These are phyloP conservation scores for Scomberomorus guttatus DNA, from an alignment of 2,797 vertebrate genomes.

Conservation along the genomic window DNA sequence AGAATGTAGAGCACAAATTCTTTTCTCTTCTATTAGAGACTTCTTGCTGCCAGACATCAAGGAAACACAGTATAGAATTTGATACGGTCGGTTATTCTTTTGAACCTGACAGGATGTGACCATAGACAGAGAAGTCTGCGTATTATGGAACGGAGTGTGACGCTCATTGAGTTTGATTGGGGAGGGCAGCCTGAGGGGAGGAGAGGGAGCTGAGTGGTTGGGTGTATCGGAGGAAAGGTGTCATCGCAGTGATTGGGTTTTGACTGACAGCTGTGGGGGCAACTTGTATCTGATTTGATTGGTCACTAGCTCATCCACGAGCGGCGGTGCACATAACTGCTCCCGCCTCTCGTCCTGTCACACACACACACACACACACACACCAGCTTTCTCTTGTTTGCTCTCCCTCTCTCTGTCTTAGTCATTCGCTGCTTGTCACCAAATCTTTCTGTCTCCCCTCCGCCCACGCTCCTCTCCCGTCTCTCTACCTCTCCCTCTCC, in stretches of 20 bases:
- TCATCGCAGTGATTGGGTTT: slow-evolving; percentile 68
- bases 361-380: slow-evolving; percentile 28
- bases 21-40: slow-evolving; percentile 44
- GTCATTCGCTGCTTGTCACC: slow-evolving; percentile 70
- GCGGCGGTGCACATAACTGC: slow-evolving; percentile 48
- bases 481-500: slow-evolving; percentile 45
- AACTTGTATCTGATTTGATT: slow-evolving; percentile 69
- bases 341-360: not conserved
- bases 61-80: slow-evolving; percentile 50
- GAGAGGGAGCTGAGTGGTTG: slow-evolving; percentile 44
- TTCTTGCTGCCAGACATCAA: slow-evolving; percentile 39
- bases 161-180: slow-evolving; percentile 56
- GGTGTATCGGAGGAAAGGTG: slow-evolving; percentile 62
- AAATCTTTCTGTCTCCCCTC: slow-evolving; percentile 64
- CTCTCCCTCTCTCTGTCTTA: slow-evolving; percentile 53
- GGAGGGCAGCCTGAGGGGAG: slow-evolving; percentile 17
- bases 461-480: slow-evolving; percentile 47
- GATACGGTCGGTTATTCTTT: slow-evolving; percentile 62
- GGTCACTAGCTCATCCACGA: slow-evolving; percentile 66
- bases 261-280: slow-evolving; percentile 73
- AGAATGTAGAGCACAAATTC: slow-evolving; percentile 53
- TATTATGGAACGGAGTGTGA: slow-evolving; percentile 43
- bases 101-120: slow-evolving; percentile 66
- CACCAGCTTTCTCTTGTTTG: slow-evolving; percentile 43
- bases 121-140: slow-evolving; percentile 29